Percentiles rank a stretch among this genome's conserved stretches.
These are phyloP conservation scores for Polypedilum vanderplanki DNA, from an alignment of 1,140 invertebrate species.

Conservation along the genomic window DNA sequence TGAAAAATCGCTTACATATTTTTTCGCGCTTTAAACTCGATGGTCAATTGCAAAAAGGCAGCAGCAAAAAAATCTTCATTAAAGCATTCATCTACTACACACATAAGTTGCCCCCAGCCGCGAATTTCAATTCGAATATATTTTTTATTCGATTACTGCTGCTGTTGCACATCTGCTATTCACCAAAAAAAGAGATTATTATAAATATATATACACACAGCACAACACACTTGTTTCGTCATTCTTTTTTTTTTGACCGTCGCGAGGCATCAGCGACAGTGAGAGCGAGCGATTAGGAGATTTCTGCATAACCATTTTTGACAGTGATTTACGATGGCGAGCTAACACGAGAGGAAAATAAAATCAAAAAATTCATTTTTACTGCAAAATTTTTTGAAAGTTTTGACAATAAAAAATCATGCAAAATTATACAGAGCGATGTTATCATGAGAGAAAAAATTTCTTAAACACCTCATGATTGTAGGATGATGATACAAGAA, in stretches of 20 bases:
- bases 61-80: not conserved
- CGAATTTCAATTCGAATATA: not conserved
- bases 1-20: constrained; percentile 13
- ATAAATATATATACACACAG: not conserved
- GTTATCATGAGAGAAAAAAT: not conserved
- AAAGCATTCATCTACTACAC: not conserved
- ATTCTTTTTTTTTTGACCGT: not conserved
- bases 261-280: not conserved
- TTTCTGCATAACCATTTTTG: constrained; percentile 11
- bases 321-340: constrained; percentile 1
- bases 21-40: not conserved
- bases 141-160: not conserved
- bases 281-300: not conserved
- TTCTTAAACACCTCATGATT: no score
- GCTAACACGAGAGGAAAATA: not conserved
- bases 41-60: constrained; percentile 2
- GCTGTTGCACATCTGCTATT: constrained; percentile 6
- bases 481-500: no score
- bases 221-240: not conserved
- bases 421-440: not conserved
- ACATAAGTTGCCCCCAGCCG: not conserved
- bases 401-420: not conserved
- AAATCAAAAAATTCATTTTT: no score
- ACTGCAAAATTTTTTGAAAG: not conserved
- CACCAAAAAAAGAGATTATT: not conserved